Percentiles rank a stretch among this genome's conserved stretches.
These are phyloP conservation scores for Euleptes europaea DNA, from an alignment of 2,113 vertebrate genomes.

Conservation along the genomic window DNA sequence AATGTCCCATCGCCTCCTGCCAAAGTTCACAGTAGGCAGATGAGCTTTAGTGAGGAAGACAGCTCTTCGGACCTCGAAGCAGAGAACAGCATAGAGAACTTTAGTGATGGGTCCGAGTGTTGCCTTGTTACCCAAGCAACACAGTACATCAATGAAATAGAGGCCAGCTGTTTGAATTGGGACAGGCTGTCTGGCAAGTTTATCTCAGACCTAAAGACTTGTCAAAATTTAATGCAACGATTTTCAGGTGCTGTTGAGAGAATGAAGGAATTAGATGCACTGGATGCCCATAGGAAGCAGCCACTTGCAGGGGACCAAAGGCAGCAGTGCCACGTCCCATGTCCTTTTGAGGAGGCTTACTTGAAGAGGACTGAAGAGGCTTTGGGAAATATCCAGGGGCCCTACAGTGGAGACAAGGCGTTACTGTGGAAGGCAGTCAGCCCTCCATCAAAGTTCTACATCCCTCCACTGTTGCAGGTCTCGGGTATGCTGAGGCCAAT, in stretches of 20 bases:
- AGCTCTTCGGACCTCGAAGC: constrained; percentile 22
- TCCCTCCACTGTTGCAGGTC: neutral
- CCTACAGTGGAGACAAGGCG: neutral
- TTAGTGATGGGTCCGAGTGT: constrained; percentile 18
- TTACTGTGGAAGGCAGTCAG: constrained; percentile 42
- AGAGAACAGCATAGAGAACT: constrained; percentile 43
- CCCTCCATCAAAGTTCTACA: constrained; percentile 65
- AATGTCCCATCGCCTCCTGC: fast-evolving
- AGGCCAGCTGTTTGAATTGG: constrained; percentile 10
- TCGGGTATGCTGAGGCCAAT: neutral
- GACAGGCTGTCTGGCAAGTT: constrained; percentile 62
- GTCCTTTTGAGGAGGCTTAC: neutral
- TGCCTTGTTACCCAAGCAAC: neutral
- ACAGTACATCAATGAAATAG: neutral
- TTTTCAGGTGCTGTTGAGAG: constrained; percentile 36
- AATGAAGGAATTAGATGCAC: constrained; percentile 33
- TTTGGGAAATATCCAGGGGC: neutral
- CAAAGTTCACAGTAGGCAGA: neutral
- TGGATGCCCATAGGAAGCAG: constrained; percentile 10
- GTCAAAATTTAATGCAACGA: constrained; percentile 24
- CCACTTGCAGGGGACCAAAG: neutral
- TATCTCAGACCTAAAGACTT: constrained; percentile 67
- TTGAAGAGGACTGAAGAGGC: neutral
- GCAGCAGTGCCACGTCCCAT: neutral
- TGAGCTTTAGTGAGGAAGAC: constrained; percentile 5